A percentile compares a stretch with the other conserved stretches of the same genome.
phyloP scores from a whole-genome alignment of 2,888 invertebrate genomes.

The Eueremaeus valkanovi region DNA sequence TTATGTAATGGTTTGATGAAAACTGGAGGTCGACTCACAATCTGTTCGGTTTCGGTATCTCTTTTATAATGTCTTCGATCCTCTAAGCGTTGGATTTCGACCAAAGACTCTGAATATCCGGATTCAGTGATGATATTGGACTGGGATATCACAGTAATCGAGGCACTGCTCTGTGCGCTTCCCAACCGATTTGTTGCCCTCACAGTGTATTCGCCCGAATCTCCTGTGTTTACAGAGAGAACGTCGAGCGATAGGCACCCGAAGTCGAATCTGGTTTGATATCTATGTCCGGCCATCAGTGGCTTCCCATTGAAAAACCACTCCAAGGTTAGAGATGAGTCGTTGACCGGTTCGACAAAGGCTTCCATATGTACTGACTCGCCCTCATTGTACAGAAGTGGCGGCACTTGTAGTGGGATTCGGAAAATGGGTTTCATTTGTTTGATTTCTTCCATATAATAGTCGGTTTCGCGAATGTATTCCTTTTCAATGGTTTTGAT shows the following conservation, averaged over 20 bases:
- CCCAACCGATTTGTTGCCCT: constrained; percentile 90
- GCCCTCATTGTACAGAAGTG: constrained; percentile 76
- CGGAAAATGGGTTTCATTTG: constrained; percentile 85
- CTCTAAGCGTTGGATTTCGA: constrained; percentile 85
- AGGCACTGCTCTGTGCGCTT: constrained; percentile 79
- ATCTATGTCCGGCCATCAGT: constrained; percentile 88
- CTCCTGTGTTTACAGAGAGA: constrained; percentile 84
- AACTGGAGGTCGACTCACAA: background rate
- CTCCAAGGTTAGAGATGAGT: constrained; percentile 65
- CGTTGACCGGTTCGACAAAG: constrained; percentile 89
- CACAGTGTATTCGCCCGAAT: constrained; percentile 91
- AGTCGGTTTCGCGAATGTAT: background rate
- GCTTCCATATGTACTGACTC: constrained; percentile 86
- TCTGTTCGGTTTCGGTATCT: constrained; percentile 51
- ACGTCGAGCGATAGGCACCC: constrained; percentile 96
- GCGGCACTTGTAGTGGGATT: constrained; percentile 73
- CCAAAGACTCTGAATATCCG: constrained; percentile 62
- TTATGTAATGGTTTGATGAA: constrained; percentile 72
- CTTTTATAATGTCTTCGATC: constrained; percentile 51
- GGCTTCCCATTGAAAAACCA: constrained; percentile 83
- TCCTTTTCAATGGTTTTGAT: background rate
- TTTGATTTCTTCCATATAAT: constrained; percentile 15
- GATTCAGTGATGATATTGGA: constrained; percentile 88
- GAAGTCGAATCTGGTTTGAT: constrained; percentile 92
- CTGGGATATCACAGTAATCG: constrained; percentile 57